phyloP scores from a whole-genome alignment of 2,888 invertebrate genomes.

The Rhamphomyia laevipes region DNA sequence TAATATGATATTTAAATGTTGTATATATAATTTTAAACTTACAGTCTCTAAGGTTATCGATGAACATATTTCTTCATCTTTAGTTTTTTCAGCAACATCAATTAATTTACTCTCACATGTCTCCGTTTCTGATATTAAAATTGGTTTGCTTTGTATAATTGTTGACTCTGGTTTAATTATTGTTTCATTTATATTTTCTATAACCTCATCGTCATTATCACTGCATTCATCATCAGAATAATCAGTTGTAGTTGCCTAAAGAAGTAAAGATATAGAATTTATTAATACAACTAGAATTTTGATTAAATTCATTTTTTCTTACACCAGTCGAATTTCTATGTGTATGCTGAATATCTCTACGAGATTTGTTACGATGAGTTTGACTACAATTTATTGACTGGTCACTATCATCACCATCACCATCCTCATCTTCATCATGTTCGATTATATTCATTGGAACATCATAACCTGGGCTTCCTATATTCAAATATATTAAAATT shows the following conservation, averaged over 20 bases:
- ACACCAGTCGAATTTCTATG: conserved; percentile 13
- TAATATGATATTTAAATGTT: not conserved
- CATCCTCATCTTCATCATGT: conserved; percentile 8
- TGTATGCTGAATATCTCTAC: not conserved
- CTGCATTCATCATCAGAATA: conserved; percentile 14
- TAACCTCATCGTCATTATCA: conserved; percentile 7
- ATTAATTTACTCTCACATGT: too few species aligned
- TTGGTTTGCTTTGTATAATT: not conserved
- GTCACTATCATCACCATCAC: too few species aligned
- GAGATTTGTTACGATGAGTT: too few species aligned
- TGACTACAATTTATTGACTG: too few species aligned
- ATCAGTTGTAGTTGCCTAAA: conserved; percentile 14
- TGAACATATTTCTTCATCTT: not conserved
- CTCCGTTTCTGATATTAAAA: too few species aligned
- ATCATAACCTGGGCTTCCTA: conserved; percentile 5
- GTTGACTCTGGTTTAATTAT: too few species aligned
- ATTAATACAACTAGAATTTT: too few species aligned
- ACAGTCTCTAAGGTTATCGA: conserved; percentile 10
- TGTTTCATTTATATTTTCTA: not conserved
- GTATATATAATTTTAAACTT: not conserved
- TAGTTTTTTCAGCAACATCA: not conserved
- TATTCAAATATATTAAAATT: not conserved
- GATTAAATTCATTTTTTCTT: conserved; percentile 2
- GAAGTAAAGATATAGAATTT: too few species aligned
- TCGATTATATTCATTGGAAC: conserved; percentile 8